Conservation (phyloP, 1,140 invertebrate genomes). For the Ceratoteleas bidentatus region DNA sequence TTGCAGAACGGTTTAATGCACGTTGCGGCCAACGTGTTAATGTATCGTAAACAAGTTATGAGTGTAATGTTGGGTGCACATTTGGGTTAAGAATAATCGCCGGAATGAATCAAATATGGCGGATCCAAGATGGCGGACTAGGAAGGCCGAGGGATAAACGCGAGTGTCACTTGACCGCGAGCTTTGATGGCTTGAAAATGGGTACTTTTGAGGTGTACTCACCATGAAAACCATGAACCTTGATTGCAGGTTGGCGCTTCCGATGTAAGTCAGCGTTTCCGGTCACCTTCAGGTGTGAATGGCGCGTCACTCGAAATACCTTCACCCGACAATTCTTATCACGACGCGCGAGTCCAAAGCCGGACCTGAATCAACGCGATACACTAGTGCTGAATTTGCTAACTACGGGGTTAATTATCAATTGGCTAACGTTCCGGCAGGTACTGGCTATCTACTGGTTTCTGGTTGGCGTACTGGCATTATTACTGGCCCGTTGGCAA, state of each 20-base stretch:
- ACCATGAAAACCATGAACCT: constrained; percentile 83
- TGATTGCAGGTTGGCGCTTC: constrained; percentile 82
- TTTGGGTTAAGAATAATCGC: no score
- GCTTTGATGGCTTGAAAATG: neutral
- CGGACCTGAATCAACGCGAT: constrained; percentile 28
- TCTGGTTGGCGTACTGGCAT: constrained; percentile 79
- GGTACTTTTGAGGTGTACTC: constrained; percentile 65
- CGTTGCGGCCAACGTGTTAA: no score
- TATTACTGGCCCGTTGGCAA: constrained; percentile 78
- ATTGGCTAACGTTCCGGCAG: constrained; percentile 72
- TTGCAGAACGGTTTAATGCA: no score
- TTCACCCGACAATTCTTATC: constrained; percentile 49
- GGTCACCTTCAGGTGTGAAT: constrained; percentile 74
- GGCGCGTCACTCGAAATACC: constrained; percentile 45
- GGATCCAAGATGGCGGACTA: neutral
- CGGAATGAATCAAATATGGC: neutral
- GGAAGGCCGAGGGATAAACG: no score
- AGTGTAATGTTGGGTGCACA: no score
- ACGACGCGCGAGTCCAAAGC: constrained; percentile 37
- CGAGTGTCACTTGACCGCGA: no score
- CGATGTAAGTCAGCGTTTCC: constrained; percentile 81
- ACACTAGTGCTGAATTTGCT: constrained; percentile 63
- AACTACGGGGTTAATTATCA: constrained; percentile 72
- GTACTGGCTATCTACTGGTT: constrained; percentile 78
- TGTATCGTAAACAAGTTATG: no score